A percentile compares a stretch with the other conserved stretches of the same genome.
These are phyloP conservation scores for Danionella cerebrum DNA, from an alignment of 2,113 vertebrate species.

Conservation along the genomic window DNA sequence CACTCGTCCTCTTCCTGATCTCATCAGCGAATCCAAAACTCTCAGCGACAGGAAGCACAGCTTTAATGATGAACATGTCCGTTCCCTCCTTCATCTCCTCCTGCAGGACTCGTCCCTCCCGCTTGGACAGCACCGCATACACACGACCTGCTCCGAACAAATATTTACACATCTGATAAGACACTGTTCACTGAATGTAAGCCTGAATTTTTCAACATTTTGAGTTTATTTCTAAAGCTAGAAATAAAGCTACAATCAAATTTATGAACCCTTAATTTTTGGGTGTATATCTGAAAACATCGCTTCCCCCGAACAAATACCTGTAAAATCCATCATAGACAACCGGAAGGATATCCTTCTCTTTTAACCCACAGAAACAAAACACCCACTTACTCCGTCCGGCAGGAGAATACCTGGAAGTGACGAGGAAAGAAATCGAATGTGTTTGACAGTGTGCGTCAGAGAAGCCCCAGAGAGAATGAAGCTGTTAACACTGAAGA, in stretches of 20 bases:
- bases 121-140: conserved; percentile 84
- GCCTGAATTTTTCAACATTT: too few species aligned
- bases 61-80: conserved; percentile 90
- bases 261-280: too few species aligned
- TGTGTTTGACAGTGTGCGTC: not conserved
- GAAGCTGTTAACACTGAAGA: conserved; percentile 8
- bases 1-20: conserved; percentile 92
- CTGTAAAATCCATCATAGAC: not conserved
- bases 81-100: conserved; percentile 98
- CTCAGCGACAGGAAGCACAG: conserved; percentile 88
- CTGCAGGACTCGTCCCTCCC: conserved; percentile 86
- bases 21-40: conserved; percentile 97
- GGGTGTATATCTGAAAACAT: too few species aligned
- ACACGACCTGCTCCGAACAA: conserved; percentile 72
- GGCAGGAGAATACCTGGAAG: conserved; percentile 35
- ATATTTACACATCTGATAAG: not conserved
- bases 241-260: too few species aligned
- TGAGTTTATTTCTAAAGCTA: too few species aligned
- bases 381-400: conserved; percentile 16
- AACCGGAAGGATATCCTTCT: conserved; percentile 4
- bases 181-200: too few species aligned
- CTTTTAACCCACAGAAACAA: not conserved
- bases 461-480: conserved; percentile 24
- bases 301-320: too few species aligned
- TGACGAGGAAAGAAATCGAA: conserved; percentile 17